A percentile compares a stretch with the other conserved stretches of the same genome.
Evolutionary conservation across 2,888 invertebrate species (phyloP).

Genomic region (Omphaloscelis lunosa): DNA sequence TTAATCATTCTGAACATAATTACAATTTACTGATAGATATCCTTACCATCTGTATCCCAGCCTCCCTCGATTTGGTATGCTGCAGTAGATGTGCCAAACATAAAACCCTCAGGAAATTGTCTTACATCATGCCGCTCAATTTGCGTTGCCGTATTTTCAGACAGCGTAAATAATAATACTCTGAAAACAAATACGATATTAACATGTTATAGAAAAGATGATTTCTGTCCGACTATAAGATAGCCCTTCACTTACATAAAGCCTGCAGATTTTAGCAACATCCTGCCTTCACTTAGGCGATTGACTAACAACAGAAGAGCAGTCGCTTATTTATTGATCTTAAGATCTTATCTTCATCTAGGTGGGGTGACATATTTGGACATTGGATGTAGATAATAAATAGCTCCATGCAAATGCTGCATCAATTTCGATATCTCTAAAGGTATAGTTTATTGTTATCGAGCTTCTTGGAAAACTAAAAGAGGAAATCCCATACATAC

Average conservation of each 20-base stretch:
- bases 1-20: not conserved
- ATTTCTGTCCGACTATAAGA: not conserved
- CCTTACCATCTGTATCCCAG: slow-evolving; percentile 74
- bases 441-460: not conserved
- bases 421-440: slow-evolving; percentile 8
- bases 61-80: slow-evolving; percentile 75
- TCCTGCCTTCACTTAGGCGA: slow-evolving; percentile 4
- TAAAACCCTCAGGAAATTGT: slow-evolving; percentile 57
- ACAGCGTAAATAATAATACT: slow-evolving; percentile 21
- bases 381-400: slow-evolving; percentile 23
- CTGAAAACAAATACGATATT: not conserved
- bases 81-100: slow-evolving; percentile 72
- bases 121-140: slow-evolving; percentile 14
- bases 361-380: slow-evolving; percentile 22
- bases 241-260: slow-evolving; percentile 27
- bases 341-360: slow-evolving; percentile 31
- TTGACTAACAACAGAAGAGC: slow-evolving; percentile 9
- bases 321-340: slow-evolving; percentile 24
- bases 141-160: slow-evolving; percentile 17
- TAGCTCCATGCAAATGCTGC: not conserved
- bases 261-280: slow-evolving; percentile 25
- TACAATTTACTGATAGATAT: not conserved
- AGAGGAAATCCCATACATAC: not conserved
- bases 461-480: not conserved
- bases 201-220: not conserved